These are phyloP conservation scores for Ia io DNA, from an alignment of 2,113 vertebrate genomes.

Conservation along the genomic window DNA sequence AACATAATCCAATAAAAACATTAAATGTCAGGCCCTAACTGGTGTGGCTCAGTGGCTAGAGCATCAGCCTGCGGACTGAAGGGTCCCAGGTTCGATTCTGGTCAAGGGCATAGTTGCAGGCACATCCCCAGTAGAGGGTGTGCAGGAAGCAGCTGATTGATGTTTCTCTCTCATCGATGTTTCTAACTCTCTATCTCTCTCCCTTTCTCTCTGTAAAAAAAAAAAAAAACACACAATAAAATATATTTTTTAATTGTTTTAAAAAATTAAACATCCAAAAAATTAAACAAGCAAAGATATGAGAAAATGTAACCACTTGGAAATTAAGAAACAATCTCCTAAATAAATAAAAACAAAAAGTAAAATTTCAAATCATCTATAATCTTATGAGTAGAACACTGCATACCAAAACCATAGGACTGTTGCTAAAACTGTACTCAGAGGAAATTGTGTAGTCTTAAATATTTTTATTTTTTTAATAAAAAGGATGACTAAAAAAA, in stretches of 20 bases:
- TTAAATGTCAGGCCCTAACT: not conserved
- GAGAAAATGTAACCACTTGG: not conserved
- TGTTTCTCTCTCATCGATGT: too few species aligned
- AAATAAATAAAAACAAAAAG: not conserved
- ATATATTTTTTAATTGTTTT: too few species aligned
- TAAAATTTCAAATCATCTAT: not conserved
- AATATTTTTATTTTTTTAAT: not conserved
- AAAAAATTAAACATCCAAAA: conserved; percentile 16
- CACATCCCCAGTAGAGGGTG: too few species aligned
- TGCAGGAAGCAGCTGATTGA: too few species aligned
- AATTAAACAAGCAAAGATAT: not conserved
- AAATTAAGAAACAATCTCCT: not conserved
- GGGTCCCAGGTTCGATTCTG: too few species aligned
- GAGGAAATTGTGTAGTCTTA: not conserved
- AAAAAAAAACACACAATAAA: too few species aligned
- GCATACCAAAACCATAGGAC: not conserved
- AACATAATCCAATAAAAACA: not conserved
- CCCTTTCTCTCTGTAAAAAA: too few species aligned
- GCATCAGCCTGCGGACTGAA: too few species aligned
- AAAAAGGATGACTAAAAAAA: not conserved
- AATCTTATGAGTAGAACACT: not conserved
- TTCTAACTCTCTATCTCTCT: too few species aligned
- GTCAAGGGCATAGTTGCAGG: too few species aligned
- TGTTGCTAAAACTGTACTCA: not conserved
- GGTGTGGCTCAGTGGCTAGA: too few species aligned